A percentile compares a stretch with the other conserved stretches of the same genome.
Evolutionary conservation across 2,797 vertebrate species (phyloP).

Genomic region (Falco cherrug): DNA sequence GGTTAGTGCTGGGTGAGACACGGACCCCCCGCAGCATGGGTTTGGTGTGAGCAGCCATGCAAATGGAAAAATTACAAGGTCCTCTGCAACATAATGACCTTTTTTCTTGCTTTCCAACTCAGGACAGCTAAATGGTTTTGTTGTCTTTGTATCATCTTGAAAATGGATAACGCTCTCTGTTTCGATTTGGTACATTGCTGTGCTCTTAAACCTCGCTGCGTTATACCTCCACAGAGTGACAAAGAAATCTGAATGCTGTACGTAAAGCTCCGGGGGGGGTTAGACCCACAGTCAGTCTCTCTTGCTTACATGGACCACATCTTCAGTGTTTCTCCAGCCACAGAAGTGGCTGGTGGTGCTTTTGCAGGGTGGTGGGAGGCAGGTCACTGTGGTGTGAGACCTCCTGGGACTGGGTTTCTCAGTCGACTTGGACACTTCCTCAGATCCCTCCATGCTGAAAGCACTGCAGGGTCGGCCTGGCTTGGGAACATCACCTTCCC

Average conservation of each 20-base stretch:
- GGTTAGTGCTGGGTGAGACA: background rate
- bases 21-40: accelerated
- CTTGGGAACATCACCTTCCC: background rate
- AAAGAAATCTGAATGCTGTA: background rate
- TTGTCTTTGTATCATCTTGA: background rate
- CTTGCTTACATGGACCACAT: accelerated
- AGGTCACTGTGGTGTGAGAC: background rate
- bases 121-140: background rate
- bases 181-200: background rate
- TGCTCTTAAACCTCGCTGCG: background rate
- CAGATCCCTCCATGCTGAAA: background rate
- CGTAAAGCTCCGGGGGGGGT: background rate
- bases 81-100: background rate
- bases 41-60: background rate
- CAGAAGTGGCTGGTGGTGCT: background rate
- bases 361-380: background rate
- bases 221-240: no score
- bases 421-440: background rate
- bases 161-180: accelerated
- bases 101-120: background rate
- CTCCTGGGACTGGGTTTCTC: background rate
- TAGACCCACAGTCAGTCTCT: background rate
- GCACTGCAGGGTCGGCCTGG: no score
- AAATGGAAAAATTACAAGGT: background rate
- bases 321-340: background rate